A percentile compares a stretch with the other conserved stretches of the same genome.
These are phyloP conservation scores for Oryzias curvinotus DNA, from an alignment of 2,113 vertebrate species.

Conservation along the genomic window DNA sequence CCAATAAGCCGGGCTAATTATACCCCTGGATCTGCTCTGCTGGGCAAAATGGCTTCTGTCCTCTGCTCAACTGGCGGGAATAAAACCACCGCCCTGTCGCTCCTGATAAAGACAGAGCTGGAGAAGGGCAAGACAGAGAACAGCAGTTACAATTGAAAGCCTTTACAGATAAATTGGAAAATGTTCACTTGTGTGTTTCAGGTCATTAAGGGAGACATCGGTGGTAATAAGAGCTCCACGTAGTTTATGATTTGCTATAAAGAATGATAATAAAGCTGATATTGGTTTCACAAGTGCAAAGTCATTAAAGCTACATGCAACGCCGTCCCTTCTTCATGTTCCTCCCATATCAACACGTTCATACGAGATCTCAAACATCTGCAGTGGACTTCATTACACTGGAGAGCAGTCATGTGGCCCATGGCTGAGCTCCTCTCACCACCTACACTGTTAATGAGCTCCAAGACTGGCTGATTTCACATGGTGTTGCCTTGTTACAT, in stretches of 20 bases:
- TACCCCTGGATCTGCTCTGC: conserved; percentile 60
- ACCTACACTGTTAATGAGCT: conserved; percentile 2
- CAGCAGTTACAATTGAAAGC: conserved; percentile 40
- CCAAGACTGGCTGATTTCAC: no score
- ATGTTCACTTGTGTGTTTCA: conserved; percentile 48
- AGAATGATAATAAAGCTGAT: conserved; percentile 20
- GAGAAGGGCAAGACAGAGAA: conserved; percentile 21
- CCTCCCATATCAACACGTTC: background rate
- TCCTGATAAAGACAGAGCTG: conserved; percentile 31
- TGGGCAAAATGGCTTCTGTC: conserved; percentile 57
- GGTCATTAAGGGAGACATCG: conserved; percentile 65
- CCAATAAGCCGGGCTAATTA: conserved; percentile 59
- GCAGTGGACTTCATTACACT: conserved; percentile 3
- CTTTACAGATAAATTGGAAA: conserved; percentile 54
- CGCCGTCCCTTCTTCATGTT: background rate
- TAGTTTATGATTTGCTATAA: conserved; percentile 23
- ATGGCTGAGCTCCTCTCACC: background rate
- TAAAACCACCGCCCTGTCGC: conserved; percentile 39
- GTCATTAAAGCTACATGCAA: no score
- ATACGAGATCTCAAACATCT: background rate
- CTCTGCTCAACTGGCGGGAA: conserved; percentile 53
- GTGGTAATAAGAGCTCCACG: conserved; percentile 27
- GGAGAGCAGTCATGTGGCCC: background rate
- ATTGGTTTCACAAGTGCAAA: conserved; percentile 9
- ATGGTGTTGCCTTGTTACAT: no score